These are phyloP conservation scores for Reticulitermes lucifugus DNA, from an alignment of 2,888 invertebrate genomes.

Conservation along the genomic window DNA sequence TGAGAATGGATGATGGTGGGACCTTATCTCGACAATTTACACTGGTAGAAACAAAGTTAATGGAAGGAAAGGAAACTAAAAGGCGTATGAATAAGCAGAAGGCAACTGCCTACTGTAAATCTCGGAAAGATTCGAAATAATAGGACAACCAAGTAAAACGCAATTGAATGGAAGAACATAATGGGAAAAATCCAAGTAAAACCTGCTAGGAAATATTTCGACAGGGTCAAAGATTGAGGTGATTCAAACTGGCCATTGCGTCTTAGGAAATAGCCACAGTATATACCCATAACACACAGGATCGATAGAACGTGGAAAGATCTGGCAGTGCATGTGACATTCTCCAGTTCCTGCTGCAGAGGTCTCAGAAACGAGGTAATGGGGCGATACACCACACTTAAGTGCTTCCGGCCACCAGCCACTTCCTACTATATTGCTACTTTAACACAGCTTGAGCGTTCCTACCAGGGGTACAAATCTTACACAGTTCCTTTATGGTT, in stretches of 20 bases:
- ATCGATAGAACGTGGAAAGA: background rate
- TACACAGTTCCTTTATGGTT: background rate
- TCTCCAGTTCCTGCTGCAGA: background rate
- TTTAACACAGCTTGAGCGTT: background rate
- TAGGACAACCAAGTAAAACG: background rate
- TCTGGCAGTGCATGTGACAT: background rate
- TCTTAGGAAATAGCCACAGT: background rate
- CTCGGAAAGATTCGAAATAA: background rate
- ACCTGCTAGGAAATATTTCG: background rate
- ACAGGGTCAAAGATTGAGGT: background rate
- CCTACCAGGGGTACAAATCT: background rate
- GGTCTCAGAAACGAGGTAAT: background rate
- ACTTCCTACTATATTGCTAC: background rate
- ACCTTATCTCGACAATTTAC: background rate
- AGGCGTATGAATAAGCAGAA: background rate
- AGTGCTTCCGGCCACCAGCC: slow-evolving; percentile 6
- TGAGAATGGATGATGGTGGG: too few species aligned
- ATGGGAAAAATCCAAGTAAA: background rate
- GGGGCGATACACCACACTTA: background rate
- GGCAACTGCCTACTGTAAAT: too few species aligned
- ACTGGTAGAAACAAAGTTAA: background rate
- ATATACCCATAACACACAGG: background rate
- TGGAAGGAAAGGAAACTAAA: background rate
- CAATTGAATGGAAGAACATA: background rate
- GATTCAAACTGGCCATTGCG: background rate